Base-by-base conservation (phyloP, 2,888 invertebrate genomes). In the Drosophila ustulata region DNA sequence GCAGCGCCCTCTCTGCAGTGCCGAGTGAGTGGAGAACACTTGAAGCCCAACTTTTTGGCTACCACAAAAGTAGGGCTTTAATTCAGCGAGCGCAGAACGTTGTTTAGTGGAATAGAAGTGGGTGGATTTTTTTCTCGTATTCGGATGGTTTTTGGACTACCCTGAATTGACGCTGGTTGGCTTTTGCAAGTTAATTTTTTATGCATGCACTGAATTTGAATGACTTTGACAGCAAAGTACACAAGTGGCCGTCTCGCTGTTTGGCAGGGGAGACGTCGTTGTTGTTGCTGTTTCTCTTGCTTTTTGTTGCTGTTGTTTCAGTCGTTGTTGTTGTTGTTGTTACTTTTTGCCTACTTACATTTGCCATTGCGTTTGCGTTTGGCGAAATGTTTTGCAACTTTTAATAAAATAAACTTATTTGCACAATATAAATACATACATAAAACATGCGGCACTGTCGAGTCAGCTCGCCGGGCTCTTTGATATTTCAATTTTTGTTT, bases 171-270 rank as follows among this genome's bases (percentile, higher is more conserved):
- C 43, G 41, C n/a, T 46, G 57, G 46, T 30, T 57, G 75, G 58
- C 58, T 50, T 71, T 78, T 46, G 43, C 65, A 82, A 80, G 64
- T 73, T 78, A 81, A 82, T 82, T 82, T 82, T 82, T 82, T 82
- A 82, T 82, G 75, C 80, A 85, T 85, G 80, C 82, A 70, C 78
- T 82, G 85, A 80, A 85, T 82, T 79, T 85, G 71, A 85, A 83
- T 80, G 75, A 82, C 82, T 83, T 83, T 83, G 82, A 82, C 82
- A 80, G 71, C 58, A 75, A 65, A 66, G 66, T 64, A 68, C 53
- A 68, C 56, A 77, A 82, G 78, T 77, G 77, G 68, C 49, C 62
- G 63, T 66, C 66, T 71, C 52, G 50, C 43, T 78, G 46, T 66
- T 68, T 47, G 43, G 25, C 30, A 13, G 55, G 9, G 39, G 43